Evolutionary conservation across 2,113 vertebrate species (phyloP), one percentile per base, ranked within the genome.

Genomic region (Salvelinus fontinalis): DNA sequence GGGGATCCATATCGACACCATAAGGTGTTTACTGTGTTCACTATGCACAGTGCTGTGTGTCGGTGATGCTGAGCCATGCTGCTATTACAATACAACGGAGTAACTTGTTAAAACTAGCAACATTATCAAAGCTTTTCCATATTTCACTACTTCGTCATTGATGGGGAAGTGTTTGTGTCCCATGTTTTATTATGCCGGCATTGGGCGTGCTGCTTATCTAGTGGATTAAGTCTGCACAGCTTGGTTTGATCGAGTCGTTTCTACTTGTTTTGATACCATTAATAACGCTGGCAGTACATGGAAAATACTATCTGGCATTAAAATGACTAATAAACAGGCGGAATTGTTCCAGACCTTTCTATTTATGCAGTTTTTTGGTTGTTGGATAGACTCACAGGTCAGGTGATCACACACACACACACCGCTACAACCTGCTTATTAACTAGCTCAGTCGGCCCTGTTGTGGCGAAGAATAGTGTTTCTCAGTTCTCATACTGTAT

Each of bases 11-110:
- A 64, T 72, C 85, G 78, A 86, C 74, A 71, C 29, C 64, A 81
- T 84, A 78, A 85, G 81, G 78, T 89, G 78, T 85, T 85, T 80
- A 88, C 85, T 83, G 57, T 88, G 82, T 84, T 88, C 86, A 84
- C 77, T 85, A 83, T 88, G 84, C 87, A 86, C 83, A 74, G 77
- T 84, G 80, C 74, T 83, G 75, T 84, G 86, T 67, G 60, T 78
- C 81, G 84, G 69, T 51, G 60, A 76, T 86, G 78, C 89, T 79
- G 48, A 82, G 44, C 74, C 78, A 77, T 90, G 88, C 87, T 91
- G 88, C 89, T 89, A 83, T 75, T 77, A 79, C 34, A 75, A 81
- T 71, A 79, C 14, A 76, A 48, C 39, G 57, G 80, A 71, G 20
- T 54, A 4, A 77, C 66, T 85, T 84, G 75, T 7, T 75, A 54